Base-by-base conservation (phyloP, 1,140 invertebrate genomes). In the Cydia fagiglandana region DNA sequence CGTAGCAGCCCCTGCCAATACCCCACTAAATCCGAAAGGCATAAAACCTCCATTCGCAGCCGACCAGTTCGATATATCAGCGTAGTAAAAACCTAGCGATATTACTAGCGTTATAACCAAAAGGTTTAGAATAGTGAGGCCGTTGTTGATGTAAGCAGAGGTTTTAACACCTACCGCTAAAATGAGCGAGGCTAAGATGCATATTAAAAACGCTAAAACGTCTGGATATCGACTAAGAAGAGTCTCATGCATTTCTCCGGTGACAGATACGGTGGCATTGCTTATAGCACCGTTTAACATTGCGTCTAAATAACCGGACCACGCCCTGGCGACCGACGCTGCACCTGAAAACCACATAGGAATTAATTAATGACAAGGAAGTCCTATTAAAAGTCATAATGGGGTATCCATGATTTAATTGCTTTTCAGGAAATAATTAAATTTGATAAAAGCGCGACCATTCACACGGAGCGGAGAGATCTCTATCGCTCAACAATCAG, bases 291-390 rank as follows among this genome's bases (percentile, higher is more conserved):
- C 96, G 13, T 95, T 96, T 10, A 97, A 93, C 83, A 98, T 93
- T 0, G 97, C 96, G 86, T 99, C 97, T 6, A 99, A 95, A 84
- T 98, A 98, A 13, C 97, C 97, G 79, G 97, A 98, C 97, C 97
- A 98, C 2, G 98, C 98, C 80, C 98, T 95, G 0, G 97, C 97
- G 28, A 98, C 97, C 0, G 97, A 97, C 0, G 98, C 98, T 6
- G 97, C 97, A 12, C 96, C 97, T 96, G 88, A 78, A 92, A 90
- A 64, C 56, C 56, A 24, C 20, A 61, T 24, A 61, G 20, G 56
- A 24, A 61, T 61, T 61, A 7, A n/a, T 17, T 5, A 56, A 5
- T 56, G 4, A 20, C 15, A n/a, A 47, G 45, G 45, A 47, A 1
- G 38, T 47, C 45, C 1, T 13, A 47, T 13, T 15, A 45, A 13